Base-by-base conservation (phyloP, 2,113 vertebrate species). In the Prunella himalayana region DNA sequence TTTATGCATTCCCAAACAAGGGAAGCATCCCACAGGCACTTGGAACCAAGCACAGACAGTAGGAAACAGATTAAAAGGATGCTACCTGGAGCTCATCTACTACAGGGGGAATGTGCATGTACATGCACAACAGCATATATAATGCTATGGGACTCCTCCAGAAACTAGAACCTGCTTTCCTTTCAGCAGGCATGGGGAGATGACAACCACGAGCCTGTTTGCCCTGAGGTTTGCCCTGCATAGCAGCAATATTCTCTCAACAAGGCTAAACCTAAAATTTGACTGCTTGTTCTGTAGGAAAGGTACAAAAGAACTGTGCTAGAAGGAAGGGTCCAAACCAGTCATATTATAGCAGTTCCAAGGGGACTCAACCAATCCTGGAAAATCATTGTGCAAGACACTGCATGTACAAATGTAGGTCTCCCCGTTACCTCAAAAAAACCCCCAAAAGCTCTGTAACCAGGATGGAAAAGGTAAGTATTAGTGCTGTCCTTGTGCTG, bases 361-460 rank as follows among this genome's bases (percentile, higher is more conserved):
- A 77, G 27, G 31, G 16, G 20, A 42, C 7, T 41, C 35, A 70
- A 7, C 5, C 15, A 64, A 77, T 44, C 30, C 33, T 23, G 25
- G 20, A 69, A 37, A 56, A 63, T 37, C 28, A 14, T 7, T 76
- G 78, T 60, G 25, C 23, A 51, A 44, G 7, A 84, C 19, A 27
- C 7, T 13, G 3, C 42, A 35, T 9, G 13, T 12, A 69, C 41
- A 82, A 49, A 86, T 64, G 23, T 18, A 83, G 21, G 24, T 65
- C 33, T 42, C 37, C 37, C 17, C 5, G 23, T 28, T 49, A 16
- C 18, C 9, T 33, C 31, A 71, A 73, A 73, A 42, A 64, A n/a
- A 0, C 0, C 0, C 0, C 1, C 0, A 53, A 70, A 73, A 87
- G 1, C 27, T 75, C 20, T 35, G 4, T 54, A 87, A 71, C 10